Evolutionary conservation across 2,797 vertebrate genomes (phyloP).

Genomic region (Danio kyathit): DNA sequence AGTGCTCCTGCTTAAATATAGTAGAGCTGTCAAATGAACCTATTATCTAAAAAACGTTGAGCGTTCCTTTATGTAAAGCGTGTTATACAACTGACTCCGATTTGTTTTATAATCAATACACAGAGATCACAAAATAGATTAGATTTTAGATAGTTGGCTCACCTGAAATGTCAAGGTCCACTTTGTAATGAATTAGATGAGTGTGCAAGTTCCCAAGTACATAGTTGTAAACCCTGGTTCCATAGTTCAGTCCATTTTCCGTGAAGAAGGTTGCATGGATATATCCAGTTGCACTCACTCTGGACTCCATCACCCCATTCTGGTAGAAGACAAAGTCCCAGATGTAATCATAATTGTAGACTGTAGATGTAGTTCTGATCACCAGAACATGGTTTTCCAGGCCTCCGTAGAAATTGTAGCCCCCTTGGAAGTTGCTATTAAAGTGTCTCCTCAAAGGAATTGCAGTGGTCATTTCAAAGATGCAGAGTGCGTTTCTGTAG

Average conservation of each 20-base stretch:
- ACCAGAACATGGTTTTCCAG: constrained; percentile 88
- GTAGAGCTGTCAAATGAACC: too few relatives aligned
- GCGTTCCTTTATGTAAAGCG: not conserved
- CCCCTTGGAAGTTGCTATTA: constrained; percentile 82
- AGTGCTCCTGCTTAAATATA: too few relatives aligned
- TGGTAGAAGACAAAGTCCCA: constrained; percentile 94
- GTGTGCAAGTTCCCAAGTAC: constrained; percentile 95
- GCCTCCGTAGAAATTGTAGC: constrained; percentile 89
- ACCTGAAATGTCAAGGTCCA: constrained; percentile 95
- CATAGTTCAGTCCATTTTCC: constrained; percentile 83
- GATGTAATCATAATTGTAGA: constrained; percentile 97
- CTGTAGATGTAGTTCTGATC: constrained; percentile 89
- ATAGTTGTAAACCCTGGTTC: constrained; percentile 84
- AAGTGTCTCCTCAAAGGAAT: constrained; percentile 91
- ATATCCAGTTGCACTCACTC: constrained; percentile 91
- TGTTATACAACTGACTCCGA: not conserved
- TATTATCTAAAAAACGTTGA: too few relatives aligned
- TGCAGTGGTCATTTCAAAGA: constrained; percentile 92
- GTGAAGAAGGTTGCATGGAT: constrained; percentile 92
- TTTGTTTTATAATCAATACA: not conserved
- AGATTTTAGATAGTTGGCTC: constrained; percentile 41
- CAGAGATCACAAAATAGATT: not conserved
- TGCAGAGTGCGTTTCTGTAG: constrained; percentile 83
- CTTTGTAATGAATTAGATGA: constrained; percentile 92
- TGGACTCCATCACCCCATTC: constrained; percentile 91